Evolutionary conservation across 2,113 vertebrate species (phyloP).

Genomic region (Orientallactaga bullata): DNA sequence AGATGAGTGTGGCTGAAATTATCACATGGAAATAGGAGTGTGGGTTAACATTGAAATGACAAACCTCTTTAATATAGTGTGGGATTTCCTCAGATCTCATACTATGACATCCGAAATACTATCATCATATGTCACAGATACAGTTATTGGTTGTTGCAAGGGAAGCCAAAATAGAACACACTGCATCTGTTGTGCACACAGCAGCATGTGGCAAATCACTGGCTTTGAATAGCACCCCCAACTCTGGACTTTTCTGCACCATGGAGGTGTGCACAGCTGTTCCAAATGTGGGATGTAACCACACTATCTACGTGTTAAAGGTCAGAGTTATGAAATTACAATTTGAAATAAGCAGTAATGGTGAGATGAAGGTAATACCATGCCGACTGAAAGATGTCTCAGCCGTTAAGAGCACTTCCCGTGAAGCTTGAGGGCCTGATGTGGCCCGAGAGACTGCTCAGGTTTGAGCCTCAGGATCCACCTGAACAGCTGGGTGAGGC

Average conservation of each 20-base stretch:
- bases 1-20: neutral
- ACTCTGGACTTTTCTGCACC: rapidly evolving
- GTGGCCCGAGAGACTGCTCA: no score
- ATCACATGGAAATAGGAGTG: neutral
- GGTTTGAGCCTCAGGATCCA: no score
- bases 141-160: neutral
- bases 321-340: neutral
- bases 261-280: neutral
- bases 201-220: neutral
- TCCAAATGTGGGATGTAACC: neutral
- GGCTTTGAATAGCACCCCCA: neutral
- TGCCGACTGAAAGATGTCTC: no score
- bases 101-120: neutral
- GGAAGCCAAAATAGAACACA: neutral
- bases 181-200: neutral
- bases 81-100: neutral
- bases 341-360: neutral
- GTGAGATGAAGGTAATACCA: neutral
- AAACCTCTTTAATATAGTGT: neutral
- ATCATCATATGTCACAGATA: neutral
- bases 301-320: neutral
- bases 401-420: no score
- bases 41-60: neutral
- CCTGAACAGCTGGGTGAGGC: no score
- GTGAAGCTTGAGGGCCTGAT: no score